Conservation (phyloP, 2,888 invertebrate genomes). For the Litoditis marina region DNA sequence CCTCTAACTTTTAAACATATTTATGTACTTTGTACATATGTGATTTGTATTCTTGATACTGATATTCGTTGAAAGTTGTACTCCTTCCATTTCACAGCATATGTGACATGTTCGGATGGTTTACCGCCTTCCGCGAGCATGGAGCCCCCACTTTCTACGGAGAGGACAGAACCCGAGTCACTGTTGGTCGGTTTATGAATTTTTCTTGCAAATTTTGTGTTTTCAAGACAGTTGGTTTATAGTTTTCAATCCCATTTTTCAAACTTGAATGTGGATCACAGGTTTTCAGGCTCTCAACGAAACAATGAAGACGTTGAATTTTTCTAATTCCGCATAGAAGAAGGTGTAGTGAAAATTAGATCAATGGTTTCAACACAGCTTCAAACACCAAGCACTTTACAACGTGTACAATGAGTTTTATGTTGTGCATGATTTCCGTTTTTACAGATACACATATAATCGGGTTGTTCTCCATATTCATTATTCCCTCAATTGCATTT, state of each 20-base stretch:
- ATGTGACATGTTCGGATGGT: constrained; percentile 74
- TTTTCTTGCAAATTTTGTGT: background rate
- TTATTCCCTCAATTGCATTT: constrained; percentile 72
- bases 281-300: no score
- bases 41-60: no score
- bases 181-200: constrained; percentile 71
- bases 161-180: constrained; percentile 90
- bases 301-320: no score
- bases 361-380: no score
- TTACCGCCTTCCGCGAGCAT: constrained; percentile 92
- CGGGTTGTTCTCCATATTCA: constrained; percentile 16
- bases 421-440: background rate
- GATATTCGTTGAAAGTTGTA: background rate
- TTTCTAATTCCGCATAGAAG: no score
- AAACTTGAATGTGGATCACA: no score
- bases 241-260: background rate
- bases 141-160: constrained; percentile 93
- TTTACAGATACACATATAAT: constrained; percentile 17
- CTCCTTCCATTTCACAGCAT: background rate
- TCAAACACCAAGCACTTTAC: no score
- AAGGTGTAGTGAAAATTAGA: no score
- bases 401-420: no score
- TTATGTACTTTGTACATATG: no score
- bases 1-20: no score
- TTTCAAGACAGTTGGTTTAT: background rate